Percentiles rank a stretch among this genome's conserved stretches.
These are phyloP conservation scores for Pipistrellus pipistrellus DNA, from an alignment of 2,797 vertebrate genomes.

Conservation along the genomic window DNA sequence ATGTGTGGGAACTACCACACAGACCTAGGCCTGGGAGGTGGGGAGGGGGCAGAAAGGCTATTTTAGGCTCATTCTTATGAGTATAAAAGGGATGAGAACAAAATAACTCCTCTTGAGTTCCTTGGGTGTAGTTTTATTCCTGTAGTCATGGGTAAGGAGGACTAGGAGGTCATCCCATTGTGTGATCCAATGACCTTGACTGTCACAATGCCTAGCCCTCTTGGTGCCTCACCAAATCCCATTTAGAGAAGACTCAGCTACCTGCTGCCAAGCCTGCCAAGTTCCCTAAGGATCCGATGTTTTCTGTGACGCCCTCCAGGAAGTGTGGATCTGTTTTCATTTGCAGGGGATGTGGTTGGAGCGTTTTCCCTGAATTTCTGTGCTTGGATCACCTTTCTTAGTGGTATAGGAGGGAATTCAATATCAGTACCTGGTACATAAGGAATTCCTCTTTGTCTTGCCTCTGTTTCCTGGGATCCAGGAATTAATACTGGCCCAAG, in stretches of 20 bases:
- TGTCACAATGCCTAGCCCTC: not conserved
- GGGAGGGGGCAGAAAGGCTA: not conserved
- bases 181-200: not conserved
- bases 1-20: fast-evolving
- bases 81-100: not conserved
- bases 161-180: not conserved
- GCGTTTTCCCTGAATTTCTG: not conserved
- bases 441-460: not conserved
- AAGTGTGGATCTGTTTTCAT: not conserved
- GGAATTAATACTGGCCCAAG: not conserved
- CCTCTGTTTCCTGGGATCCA: not conserved
- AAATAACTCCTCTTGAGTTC: not conserved
- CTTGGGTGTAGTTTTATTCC: not conserved
- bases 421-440: not conserved
- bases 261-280: not conserved
- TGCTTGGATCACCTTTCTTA: not conserved
- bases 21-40: not conserved
- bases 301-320: not conserved
- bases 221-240: not conserved
- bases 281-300: not conserved
- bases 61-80: not conserved
- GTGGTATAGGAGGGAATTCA: not conserved
- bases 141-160: not conserved
- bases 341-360: not conserved
- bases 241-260: not conserved